phyloP scores from a whole-genome alignment of 2,888 invertebrate genomes.

The Cephus nigrinus region DNA sequence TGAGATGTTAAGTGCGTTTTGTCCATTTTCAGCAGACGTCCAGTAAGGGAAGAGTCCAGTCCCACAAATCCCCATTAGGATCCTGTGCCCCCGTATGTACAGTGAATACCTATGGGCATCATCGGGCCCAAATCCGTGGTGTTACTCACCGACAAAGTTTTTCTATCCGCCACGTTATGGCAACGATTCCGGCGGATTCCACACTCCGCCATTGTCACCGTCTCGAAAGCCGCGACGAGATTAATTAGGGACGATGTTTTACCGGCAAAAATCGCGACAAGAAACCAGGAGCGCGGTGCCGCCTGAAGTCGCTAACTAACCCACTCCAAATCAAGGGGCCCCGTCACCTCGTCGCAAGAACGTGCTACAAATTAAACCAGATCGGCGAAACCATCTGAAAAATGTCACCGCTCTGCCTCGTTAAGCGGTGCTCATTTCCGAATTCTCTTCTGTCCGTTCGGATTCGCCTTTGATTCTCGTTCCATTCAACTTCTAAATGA shows the following conservation, averaged over 20 bases:
- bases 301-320: slow-evolving; percentile 46
- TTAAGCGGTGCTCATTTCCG: slow-evolving; percentile 1
- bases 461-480: background rate
- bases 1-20: slow-evolving; percentile 38
- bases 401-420: slow-evolving; percentile 38
- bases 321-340: slow-evolving; percentile 32
- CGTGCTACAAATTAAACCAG: slow-evolving; percentile 65
- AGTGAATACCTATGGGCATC: background rate
- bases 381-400: slow-evolving; percentile 59
- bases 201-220: slow-evolving; percentile 23
- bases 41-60: slow-evolving; percentile 9
- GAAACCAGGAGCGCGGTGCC: slow-evolving; percentile 29
- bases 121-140: background rate
- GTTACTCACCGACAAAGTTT: slow-evolving; percentile 25
- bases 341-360: slow-evolving; percentile 54
- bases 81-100: slow-evolving; percentile 1
- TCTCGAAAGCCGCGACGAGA: slow-evolving; percentile 42
- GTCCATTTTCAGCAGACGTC: slow-evolving; percentile 25
- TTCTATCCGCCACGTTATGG: slow-evolving; percentile 35
- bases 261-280: slow-evolving; percentile 53
- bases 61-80: slow-evolving; percentile 41
- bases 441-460: background rate
- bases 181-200: slow-evolving; percentile 23
- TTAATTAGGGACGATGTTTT: slow-evolving; percentile 63
- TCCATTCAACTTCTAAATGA: background rate